A percentile compares a stretch with the other conserved stretches of the same genome.
phyloP scores from a whole-genome alignment of 2,888 invertebrate species.

The Automeris io region DNA sequence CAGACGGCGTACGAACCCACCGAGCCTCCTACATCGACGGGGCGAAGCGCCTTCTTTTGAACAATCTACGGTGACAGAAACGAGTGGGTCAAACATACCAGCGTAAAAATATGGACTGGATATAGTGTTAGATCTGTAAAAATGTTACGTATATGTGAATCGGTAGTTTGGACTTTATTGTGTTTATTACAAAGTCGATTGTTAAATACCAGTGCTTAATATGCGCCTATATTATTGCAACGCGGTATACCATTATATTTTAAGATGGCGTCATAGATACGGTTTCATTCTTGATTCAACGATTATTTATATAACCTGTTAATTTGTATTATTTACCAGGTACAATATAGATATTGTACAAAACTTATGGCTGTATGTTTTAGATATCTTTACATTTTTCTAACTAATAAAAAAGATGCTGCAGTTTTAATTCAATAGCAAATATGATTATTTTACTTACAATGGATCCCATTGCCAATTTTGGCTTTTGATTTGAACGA shows the following conservation, averaged over 20 bases:
- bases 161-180: constrained; percentile 22
- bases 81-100: constrained; percentile 11
- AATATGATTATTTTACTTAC: no score
- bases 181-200: constrained; percentile 10
- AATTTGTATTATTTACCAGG: no score
- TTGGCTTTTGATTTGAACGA: no score
- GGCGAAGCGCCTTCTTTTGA: constrained; percentile 31
- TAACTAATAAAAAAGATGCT: no score
- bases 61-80: constrained; percentile 12
- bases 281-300: no score
- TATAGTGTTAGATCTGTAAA: constrained; percentile 32
- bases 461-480: no score
- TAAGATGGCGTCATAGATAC: no score
- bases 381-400: no score
- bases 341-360: no score
- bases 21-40: constrained; percentile 47
- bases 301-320: no score
- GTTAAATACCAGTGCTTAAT: neutral
- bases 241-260: neutral
- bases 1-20: constrained; percentile 61
- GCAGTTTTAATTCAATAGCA: no score
- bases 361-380: no score
- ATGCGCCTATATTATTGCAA: constrained; percentile 2
- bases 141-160: constrained; percentile 22
- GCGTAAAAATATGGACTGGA: constrained; percentile 5